Percentiles rank a stretch among this genome's conserved stretches.
phyloP scores from a whole-genome alignment of 2,888 invertebrate species.

The Acleris cristana region DNA sequence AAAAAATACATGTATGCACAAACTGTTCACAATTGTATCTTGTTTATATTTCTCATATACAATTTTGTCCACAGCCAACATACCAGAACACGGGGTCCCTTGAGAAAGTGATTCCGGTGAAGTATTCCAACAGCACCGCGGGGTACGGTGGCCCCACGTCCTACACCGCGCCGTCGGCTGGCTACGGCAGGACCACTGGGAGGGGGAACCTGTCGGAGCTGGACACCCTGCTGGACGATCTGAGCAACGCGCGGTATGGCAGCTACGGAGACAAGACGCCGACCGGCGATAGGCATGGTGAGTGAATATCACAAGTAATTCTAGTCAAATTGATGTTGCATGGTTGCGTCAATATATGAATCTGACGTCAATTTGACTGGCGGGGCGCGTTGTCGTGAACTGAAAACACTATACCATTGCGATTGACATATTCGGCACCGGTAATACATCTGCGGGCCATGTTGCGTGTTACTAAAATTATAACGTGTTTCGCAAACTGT shows the following conservation, averaged over 20 bases:
- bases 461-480: too few species aligned
- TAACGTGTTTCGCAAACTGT: too few species aligned
- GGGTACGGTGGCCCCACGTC: slow-evolving; percentile 55
- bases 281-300: slow-evolving; percentile 66
- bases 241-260: slow-evolving; percentile 89
- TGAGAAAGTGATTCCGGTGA: slow-evolving; percentile 79
- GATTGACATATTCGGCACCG: too few species aligned
- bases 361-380: too few species aligned
- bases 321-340: too few species aligned
- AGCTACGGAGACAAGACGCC: slow-evolving; percentile 69
- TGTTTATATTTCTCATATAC: background rate
- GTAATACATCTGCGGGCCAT: too few species aligned
- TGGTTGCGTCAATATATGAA: too few species aligned
- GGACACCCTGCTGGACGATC: slow-evolving; percentile 95
- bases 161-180: slow-evolving; percentile 45
- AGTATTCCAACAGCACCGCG: slow-evolving; percentile 57
- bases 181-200: slow-evolving; percentile 65
- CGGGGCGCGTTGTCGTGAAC: too few species aligned
- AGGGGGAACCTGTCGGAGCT: slow-evolving; percentile 93
- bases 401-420: too few species aligned
- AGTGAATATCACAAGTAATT: slow-evolving; percentile 41
- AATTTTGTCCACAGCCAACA: slow-evolving; percentile 83
- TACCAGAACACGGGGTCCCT: slow-evolving; percentile 83
- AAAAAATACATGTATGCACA: too few species aligned
- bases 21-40: too few species aligned